These are phyloP conservation scores for Diaphora mendica DNA, from an alignment of 2,888 invertebrate genomes.

Conservation along the genomic window DNA sequence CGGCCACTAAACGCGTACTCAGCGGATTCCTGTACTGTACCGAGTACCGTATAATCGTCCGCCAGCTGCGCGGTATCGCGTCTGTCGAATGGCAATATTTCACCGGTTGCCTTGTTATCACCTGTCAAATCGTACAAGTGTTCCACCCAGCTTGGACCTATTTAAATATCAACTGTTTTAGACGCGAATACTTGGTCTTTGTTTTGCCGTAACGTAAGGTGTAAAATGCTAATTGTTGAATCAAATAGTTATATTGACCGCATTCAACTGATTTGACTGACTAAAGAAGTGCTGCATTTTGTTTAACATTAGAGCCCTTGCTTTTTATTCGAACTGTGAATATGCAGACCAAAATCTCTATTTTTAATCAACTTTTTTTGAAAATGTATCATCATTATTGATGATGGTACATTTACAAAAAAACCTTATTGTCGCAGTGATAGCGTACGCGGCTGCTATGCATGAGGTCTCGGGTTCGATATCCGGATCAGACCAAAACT, in stretches of 20 bases:
- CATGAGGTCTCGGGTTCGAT: too few relatives aligned
- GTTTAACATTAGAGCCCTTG: neutral
- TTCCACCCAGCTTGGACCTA: slow-evolving; percentile 77
- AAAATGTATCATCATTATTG: too few relatives aligned
- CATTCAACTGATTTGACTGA: slow-evolving; percentile 13
- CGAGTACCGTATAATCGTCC: slow-evolving; percentile 57
- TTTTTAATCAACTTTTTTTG: neutral
- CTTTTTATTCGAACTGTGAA: neutral
- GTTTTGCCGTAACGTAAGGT: slow-evolving; percentile 56
- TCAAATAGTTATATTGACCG: slow-evolving; percentile 41
- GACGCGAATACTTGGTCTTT: slow-evolving; percentile 72
- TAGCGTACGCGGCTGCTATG: too few relatives aligned
- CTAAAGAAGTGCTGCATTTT: neutral
- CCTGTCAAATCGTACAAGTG: slow-evolving; percentile 85
- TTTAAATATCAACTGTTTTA: slow-evolving; percentile 82
- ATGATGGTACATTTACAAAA: too few relatives aligned
- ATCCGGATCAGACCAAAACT: too few relatives aligned
- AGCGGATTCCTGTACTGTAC: slow-evolving; percentile 47
- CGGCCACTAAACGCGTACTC: slow-evolving; percentile 43
- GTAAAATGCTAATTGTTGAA: slow-evolving; percentile 58
- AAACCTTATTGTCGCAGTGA: too few relatives aligned
- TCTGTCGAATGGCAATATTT: slow-evolving; percentile 73
- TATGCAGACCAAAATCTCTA: neutral
- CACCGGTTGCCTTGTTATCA: slow-evolving; percentile 76
- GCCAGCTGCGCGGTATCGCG: slow-evolving; percentile 73